These are phyloP conservation scores for Polyommatus iphigenia DNA, from an alignment of 2,888 invertebrate genomes.

Conservation along the genomic window DNA sequence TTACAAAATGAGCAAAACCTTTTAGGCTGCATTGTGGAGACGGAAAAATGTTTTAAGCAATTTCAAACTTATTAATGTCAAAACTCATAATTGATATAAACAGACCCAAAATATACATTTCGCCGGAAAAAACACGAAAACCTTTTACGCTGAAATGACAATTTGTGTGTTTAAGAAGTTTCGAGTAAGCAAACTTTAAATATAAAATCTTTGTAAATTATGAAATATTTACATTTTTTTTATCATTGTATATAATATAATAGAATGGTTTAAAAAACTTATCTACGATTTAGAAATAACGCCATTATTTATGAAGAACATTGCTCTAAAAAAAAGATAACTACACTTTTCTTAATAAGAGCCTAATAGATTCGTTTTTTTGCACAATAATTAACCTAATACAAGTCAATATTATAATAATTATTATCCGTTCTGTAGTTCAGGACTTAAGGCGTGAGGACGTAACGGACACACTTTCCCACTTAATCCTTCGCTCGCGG, in stretches of 20 bases:
- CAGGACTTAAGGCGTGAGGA: too few species aligned
- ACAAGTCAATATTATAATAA: too few species aligned
- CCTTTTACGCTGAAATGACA: constrained; percentile 13
- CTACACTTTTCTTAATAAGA: too few species aligned
- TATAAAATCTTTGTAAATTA: background rate
- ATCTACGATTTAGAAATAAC: background rate
- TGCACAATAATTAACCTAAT: too few species aligned
- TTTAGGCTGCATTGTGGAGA: constrained; percentile 23
- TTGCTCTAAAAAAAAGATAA: too few species aligned
- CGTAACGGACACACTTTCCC: too few species aligned
- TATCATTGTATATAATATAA: background rate
- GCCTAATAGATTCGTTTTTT: too few species aligned
- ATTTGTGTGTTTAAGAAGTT: constrained; percentile 13
- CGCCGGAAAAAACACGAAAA: background rate
- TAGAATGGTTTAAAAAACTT: background rate
- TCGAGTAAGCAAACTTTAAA: background rate
- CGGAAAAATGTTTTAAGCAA: background rate
- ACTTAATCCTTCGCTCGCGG: too few species aligned
- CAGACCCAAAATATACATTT: constrained; percentile 4
- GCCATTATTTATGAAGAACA: too few species aligned
- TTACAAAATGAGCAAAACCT: constrained; percentile 23
- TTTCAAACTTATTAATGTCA: constrained; percentile 22
- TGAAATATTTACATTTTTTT: background rate
- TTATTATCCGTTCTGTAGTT: too few species aligned
- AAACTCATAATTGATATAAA: constrained; percentile 16